Evolutionary conservation across 2,113 vertebrate genomes (phyloP).

Genomic region (Eublepharis macularius): DNA sequence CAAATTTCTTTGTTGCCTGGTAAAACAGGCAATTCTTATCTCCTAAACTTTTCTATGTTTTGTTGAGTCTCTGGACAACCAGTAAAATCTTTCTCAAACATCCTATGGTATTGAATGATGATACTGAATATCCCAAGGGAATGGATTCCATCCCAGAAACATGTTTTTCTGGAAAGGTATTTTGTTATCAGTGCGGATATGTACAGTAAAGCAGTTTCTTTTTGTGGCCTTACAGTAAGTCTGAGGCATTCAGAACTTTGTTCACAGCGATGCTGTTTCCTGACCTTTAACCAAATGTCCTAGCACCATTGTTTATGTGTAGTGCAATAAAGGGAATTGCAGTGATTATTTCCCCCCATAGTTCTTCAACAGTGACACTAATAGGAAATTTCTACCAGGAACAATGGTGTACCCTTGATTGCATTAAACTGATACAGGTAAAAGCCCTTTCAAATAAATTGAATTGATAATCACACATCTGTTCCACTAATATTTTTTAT

Average conservation of each 20-base stretch:
- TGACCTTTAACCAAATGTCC: slow-evolving; percentile 50
- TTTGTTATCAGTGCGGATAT: slow-evolving; percentile 9
- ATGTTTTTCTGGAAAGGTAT: slow-evolving; percentile 3
- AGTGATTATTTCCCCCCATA: neutral
- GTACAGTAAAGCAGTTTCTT: slow-evolving; percentile 1
- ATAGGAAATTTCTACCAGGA: neutral
- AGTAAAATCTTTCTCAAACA: neutral
- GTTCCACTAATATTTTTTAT: no score
- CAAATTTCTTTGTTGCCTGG: neutral
- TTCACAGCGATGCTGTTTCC: neutral
- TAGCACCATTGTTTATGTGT: neutral
- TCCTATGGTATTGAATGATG: neutral
- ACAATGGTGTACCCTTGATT: neutral
- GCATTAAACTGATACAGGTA: no score
- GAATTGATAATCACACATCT: no score
- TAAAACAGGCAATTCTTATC: neutral
- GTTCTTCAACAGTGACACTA: neutral
- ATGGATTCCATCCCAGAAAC: neutral
- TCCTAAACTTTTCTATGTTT: neutral
- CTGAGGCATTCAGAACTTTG: neutral
- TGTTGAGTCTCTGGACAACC: neutral
- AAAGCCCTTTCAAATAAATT: no score
- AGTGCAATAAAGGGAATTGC: neutral
- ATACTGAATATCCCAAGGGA: neutral
- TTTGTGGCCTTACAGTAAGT: slow-evolving; percentile 11